These are phyloP conservation scores for Aphelinus atriplicis DNA, from an alignment of 1,140 invertebrate genomes.

Conservation along the genomic window DNA sequence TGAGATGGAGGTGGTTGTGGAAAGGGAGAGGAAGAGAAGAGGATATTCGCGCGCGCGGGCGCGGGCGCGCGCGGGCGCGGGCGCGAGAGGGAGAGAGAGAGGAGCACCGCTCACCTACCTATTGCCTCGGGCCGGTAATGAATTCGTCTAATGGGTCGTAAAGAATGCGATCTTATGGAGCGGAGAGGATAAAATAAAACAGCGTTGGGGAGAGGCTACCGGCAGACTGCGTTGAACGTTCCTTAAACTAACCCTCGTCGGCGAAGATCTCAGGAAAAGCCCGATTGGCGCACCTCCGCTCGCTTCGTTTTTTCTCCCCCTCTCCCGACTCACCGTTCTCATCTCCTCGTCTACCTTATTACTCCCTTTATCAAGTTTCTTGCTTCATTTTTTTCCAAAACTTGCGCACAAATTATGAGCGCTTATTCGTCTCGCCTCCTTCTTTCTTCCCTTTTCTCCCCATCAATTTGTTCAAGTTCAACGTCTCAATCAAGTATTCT, in stretches of 20 bases:
- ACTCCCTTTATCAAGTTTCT: too few species aligned
- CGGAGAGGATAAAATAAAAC: constrained; percentile 65
- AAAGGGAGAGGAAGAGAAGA: constrained; percentile 23
- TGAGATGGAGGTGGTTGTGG: constrained; percentile 13
- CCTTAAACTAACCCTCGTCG: constrained; percentile 58
- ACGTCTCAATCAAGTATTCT: background rate
- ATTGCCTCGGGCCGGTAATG: constrained; percentile 62
- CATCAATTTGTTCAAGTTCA: too few species aligned
- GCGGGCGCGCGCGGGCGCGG: too few species aligned
- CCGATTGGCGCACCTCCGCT: constrained; percentile 25
- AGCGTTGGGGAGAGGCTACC: constrained; percentile 56
- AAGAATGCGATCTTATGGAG: constrained; percentile 67
- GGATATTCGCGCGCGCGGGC: background rate
- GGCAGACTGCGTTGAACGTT: constrained; percentile 53
- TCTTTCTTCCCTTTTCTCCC: background rate
- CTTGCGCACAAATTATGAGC: too few species aligned
- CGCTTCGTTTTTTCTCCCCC: constrained; percentile 26
- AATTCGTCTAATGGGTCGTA: constrained; percentile 68
- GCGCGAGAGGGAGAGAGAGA: constrained; percentile 41
- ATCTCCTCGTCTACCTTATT: too few species aligned
- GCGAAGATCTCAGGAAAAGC: constrained; percentile 1
- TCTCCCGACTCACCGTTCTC: background rate
- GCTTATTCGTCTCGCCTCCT: background rate
- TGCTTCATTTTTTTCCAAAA: too few species aligned
- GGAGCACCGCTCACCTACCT: constrained; percentile 54